These are phyloP conservation scores for Amphipyra tragopoginis DNA, from an alignment of 2,888 invertebrate species.

Conservation along the genomic window DNA sequence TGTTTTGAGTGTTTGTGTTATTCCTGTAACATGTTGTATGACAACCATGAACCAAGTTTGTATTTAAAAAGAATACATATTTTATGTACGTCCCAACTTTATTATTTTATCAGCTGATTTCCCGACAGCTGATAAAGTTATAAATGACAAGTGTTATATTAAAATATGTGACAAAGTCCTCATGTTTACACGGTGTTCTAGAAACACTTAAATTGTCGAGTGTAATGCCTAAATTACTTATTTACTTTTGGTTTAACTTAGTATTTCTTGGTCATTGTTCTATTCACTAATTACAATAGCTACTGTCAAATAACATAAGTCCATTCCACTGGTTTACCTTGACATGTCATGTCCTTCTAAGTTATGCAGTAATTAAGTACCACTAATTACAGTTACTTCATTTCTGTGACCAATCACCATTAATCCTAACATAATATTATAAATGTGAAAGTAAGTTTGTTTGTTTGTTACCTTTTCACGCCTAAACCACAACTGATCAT, in stretches of 20 bases:
- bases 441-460: no score
- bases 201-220: not conserved
- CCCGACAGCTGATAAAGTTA: not conserved
- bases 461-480: no score
- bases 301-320: not conserved
- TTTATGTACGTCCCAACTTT: not conserved
- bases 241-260: no score
- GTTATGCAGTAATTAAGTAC: not conserved
- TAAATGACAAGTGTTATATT: not conserved
- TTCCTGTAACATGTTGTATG: no score
- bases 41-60: no score
- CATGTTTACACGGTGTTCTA: not conserved
- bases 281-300: no score
- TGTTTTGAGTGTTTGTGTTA: no score
- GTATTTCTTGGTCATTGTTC: not conserved
- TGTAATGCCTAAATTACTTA: no score
- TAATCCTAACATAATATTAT: no score
- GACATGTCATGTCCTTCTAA: not conserved
- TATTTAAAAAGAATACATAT: not conserved
- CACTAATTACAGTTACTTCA: not conserved
- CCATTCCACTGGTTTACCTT: not conserved
- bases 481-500: no score
- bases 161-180: not conserved
- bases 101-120: slow-evolving; percentile 1
- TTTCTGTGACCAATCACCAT: not conserved